Base-by-base conservation (phyloP, 2,113 vertebrate species). In the Grammomys dolichurus region DNA sequence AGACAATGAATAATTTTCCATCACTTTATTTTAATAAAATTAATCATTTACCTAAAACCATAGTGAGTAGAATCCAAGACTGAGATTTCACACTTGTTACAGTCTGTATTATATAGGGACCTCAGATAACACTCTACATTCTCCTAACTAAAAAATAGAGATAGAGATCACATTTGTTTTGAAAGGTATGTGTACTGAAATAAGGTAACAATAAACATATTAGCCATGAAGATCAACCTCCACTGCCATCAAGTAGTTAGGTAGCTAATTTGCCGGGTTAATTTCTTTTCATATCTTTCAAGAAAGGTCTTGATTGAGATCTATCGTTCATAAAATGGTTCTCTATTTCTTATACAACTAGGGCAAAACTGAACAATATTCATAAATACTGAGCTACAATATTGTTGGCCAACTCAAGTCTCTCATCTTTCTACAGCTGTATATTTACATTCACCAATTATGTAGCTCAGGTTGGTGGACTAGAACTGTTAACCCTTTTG, bases 21-120 rank as follows among this genome's bases (percentile, higher is more conserved):
- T 89, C 12, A 17, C 40, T 89, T 91, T 90, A 56, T 88, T n/a
- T 86, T 80, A 36, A 43, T 73, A 86, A 90, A 69, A 82, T 65
- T 43, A n/a, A 63, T 90, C 7, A 73, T 89, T 82, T 81, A 9
- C 40, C 36, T 17, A n/a, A 16, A 43, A 88, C 8, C 13, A 17
- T 75, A 31, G 65, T 65, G 63, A 43, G 78, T 43, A 90, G 89
- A 95, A 67, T 36, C 11, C 70, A 81, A 92, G 65, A 87, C 48
- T 72, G 36, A 90, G 84, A 82, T 67, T 28, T 90, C 24, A 84
- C 0, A 72, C 24, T 90, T 90, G 16, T 46, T 69, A 4, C 28
- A 48, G 13, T 43, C n/a, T 84, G n/a, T 60, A 6, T 87, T 92
- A 26, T 80, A 60, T 67, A 85, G 1, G 13, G n/a, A 36, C 7